phyloP scores from a whole-genome alignment of 1,140 invertebrate species.

The Apis dorsata region DNA sequence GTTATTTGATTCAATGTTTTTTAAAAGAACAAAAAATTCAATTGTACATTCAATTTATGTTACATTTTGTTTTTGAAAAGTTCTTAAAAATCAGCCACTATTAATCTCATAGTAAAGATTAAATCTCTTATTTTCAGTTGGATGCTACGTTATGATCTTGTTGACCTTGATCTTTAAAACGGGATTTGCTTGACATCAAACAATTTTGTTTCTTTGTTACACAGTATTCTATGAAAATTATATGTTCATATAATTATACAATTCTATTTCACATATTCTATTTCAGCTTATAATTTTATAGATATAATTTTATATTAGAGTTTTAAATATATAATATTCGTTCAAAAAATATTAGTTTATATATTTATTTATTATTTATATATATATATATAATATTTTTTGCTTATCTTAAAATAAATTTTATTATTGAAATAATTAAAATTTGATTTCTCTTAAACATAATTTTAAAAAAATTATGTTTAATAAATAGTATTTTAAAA shows the following conservation, averaged over 20 bases:
- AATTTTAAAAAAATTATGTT: too few relatives aligned
- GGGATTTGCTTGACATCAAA: not conserved
- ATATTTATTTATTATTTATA: too few relatives aligned
- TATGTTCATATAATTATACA: not conserved
- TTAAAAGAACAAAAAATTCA: too few relatives aligned
- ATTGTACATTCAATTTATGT: not conserved
- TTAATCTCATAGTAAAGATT: not conserved
- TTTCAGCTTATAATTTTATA: not conserved
- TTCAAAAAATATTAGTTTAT: too few relatives aligned
- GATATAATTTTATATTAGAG: too few relatives aligned
- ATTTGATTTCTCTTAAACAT: too few relatives aligned
- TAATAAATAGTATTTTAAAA: too few relatives aligned
- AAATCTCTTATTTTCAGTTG: not conserved
- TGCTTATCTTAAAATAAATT: too few relatives aligned
- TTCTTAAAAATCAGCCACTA: not conserved
- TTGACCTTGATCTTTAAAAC: constrained; percentile 8
- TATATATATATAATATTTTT: too few relatives aligned
- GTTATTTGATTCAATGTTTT: too few relatives aligned
- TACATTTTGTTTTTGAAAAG: not conserved
- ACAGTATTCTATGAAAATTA: not conserved
- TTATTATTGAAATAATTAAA: too few relatives aligned
- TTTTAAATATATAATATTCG: too few relatives aligned
- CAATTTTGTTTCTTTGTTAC: not conserved
- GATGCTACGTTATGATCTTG: not conserved
- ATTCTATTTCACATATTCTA: not conserved